Base-by-base conservation (phyloP, 30 jellyfish, hydroid and myxozoan species). In the Pelagia noctiluca region DNA sequence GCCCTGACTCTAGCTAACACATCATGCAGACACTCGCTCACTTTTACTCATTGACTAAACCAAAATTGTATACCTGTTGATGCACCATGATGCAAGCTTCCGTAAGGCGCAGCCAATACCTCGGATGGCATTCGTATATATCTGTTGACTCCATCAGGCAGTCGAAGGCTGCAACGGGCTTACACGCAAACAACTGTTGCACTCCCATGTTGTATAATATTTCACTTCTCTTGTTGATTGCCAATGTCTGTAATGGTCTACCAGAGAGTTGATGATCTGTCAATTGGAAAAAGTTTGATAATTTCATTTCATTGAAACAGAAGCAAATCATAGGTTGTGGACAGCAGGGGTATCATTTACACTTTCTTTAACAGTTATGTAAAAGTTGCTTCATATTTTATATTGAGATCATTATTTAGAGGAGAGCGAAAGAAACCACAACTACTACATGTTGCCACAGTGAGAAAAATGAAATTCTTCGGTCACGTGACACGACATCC, bases 81-180 rank as follows among this genome's bases (percentile, higher is more conserved):
- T 82, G 88, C 50, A 72, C 96, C 78, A 80, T 65, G 63, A 94
- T 88, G 88, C 99, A 94, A 54, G 96, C 86, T 57, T 94, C 99
- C 0, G 99, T 97, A 54, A 94, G 29, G 21, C 99, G 96, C 64
- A 94, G 72, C 99, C 99, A 94, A 66, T 71, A 94, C 49, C 96
- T 72, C 77, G 99, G 99, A 69, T 88, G 90, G 60, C 99, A 82
- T 47, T 94, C 91, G 42, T 77, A 94, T 25, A 74, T 54, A 23
- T 72, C 85, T 63, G 85, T 95, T 34, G 96, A 74, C 50, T 94
- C 95, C 96, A 94, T 88, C 31, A 94, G 50, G 64, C 96, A 94
- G 35, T 94, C 99, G 65, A 94, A 88, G 1, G 99, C 99, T 0
- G 88, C 90, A 8, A 49, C 88, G 3, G 97, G 93, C 48, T 80